Percentiles rank a stretch among this genome's conserved stretches.
phyloP scores from a whole-genome alignment of 2,888 invertebrate species.

The Anarsia innoxiella region DNA sequence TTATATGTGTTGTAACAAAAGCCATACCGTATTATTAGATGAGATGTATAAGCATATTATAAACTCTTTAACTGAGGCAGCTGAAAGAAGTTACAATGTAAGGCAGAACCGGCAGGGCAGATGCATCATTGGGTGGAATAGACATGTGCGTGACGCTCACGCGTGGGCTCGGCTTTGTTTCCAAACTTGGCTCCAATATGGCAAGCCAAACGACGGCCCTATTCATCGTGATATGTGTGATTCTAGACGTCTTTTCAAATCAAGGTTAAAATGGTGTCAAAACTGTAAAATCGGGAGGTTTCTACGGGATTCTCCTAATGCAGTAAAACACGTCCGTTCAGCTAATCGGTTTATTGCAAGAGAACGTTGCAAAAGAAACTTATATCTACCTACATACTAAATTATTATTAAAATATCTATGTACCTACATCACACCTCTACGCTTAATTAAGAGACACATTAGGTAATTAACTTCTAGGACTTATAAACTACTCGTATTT shows the following conservation, averaged over 20 bases:
- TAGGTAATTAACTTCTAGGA: no score
- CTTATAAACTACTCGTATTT: no score
- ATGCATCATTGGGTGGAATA: constrained; percentile 15
- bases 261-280: constrained; percentile 2
- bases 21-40: constrained; percentile 11
- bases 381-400: no score
- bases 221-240: constrained; percentile 1
- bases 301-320: no score
- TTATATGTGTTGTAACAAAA: constrained; percentile 2
- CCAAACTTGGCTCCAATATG: background rate
- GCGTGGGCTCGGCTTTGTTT: background rate
- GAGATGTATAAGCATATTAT: constrained; percentile 14
- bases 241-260: background rate
- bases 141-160: constrained; percentile 5
- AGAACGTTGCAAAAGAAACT: no score
- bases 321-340: no score
- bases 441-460: no score
- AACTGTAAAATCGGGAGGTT: background rate
- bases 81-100: constrained; percentile 1
- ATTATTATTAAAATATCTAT: no score
- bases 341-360: no score
- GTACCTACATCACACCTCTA: no score
- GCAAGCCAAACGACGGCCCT: background rate
- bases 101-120: background rate
- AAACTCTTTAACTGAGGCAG: constrained; percentile 6